Evolutionary conservation across 2,113 vertebrate species (phyloP).

Genomic region (Bujurquina vittata): DNA sequence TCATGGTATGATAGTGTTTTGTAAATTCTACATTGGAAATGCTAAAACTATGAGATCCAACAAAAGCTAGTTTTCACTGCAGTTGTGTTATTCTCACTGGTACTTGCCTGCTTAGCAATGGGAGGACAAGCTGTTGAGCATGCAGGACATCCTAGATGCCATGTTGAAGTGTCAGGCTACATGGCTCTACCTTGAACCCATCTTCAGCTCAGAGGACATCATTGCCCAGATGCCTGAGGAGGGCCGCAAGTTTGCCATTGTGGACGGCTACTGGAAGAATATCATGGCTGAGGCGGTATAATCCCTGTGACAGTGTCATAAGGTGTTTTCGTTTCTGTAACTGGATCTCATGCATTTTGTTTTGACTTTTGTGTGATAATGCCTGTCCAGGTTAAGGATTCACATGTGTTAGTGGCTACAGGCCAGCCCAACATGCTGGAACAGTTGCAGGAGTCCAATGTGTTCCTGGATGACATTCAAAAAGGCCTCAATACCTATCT

Average conservation of each 20-base stretch:
- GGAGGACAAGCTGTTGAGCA: constrained; percentile 85
- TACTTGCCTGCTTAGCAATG: constrained; percentile 78
- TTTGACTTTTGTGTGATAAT: background rate
- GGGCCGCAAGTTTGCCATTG: constrained; percentile 87
- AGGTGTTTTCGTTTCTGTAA: background rate
- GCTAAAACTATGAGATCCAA: background rate
- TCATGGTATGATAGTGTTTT: background rate
- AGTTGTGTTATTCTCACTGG: background rate
- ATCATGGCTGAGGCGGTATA: constrained; percentile 86
- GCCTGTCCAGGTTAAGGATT: constrained; percentile 70
- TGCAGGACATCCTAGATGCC: constrained; percentile 89
- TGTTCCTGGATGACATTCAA: constrained; percentile 89
- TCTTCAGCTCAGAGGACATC: constrained; percentile 94
- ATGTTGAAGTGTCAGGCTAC: constrained; percentile 90
- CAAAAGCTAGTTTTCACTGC: background rate
- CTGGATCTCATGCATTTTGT: background rate
- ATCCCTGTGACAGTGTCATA: background rate
- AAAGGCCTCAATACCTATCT: constrained; percentile 90
- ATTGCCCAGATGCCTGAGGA: constrained; percentile 94
- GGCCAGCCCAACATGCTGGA: constrained; percentile 81
- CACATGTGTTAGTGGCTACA: constrained; percentile 82
- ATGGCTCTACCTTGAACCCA: constrained; percentile 93
- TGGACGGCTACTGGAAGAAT: constrained; percentile 88
- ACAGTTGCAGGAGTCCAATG: constrained; percentile 87
- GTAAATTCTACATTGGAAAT: background rate